Conservation (phyloP, 2,797 vertebrate genomes). For the Syncerus caffer region DNA sequence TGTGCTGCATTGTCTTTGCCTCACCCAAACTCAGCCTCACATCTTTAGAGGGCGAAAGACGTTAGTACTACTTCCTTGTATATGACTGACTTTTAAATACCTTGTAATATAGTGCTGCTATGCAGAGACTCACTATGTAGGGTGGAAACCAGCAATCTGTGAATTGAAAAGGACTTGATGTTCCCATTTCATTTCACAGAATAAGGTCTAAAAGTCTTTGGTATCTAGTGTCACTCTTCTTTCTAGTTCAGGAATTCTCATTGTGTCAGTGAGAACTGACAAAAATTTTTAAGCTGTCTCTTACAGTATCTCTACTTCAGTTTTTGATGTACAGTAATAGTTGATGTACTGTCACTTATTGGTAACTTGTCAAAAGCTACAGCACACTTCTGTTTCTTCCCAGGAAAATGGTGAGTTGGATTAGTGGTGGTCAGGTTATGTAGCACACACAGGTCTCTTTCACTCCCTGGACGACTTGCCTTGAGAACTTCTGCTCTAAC, state of each 20-base stretch:
- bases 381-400: not conserved
- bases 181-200: not conserved
- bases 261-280: not conserved
- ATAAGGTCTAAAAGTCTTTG: not conserved
- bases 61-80: not conserved
- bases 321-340: not conserved
- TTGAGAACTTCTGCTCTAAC: not conserved
- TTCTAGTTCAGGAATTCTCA: not conserved
- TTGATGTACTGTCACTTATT: not conserved
- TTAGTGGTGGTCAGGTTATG: rapidly evolving
- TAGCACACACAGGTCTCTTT: not conserved
- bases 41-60: not conserved
- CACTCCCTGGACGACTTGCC: not conserved
- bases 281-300: not conserved
- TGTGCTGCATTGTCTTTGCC: not conserved
- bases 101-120: rapidly evolving
- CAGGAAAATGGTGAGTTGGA: not conserved
- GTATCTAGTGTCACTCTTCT: not conserved
- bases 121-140: not conserved
- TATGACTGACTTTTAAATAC: not conserved
- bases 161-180: not conserved
- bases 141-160: not conserved
- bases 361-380: not conserved
- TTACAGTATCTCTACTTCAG: not conserved
- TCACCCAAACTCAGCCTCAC: not conserved